Evolutionary conservation across 92 coral and sea anemone species (phyloP).

Genomic region (Zoanthus solanderi): DNA sequence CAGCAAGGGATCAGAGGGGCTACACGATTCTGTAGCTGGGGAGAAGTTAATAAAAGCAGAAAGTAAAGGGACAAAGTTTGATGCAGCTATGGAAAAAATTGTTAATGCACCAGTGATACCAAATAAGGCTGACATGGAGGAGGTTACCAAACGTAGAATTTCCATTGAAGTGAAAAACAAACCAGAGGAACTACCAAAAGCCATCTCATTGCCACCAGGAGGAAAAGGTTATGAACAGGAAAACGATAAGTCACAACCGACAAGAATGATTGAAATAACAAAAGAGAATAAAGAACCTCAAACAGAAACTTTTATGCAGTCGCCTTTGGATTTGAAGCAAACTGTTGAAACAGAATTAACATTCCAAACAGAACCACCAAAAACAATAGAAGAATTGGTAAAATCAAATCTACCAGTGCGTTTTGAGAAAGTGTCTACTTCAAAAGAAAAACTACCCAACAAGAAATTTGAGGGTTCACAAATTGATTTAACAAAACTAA

Average conservation of each 20-base stretch:
- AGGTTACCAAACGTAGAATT: conserved; percentile 33
- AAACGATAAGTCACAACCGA: not conserved
- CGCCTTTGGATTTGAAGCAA: conserved; percentile 5
- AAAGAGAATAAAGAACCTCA: conserved; percentile 8
- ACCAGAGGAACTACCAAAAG: conserved; percentile 24
- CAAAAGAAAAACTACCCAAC: conserved; percentile 12
- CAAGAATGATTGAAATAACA: not conserved
- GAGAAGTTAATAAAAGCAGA: conserved; percentile 1
- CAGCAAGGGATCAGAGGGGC: not conserved
- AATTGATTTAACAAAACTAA: conserved; percentile 15
- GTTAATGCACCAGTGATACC: not conserved
- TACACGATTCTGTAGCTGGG: not conserved
- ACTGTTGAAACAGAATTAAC: conserved; percentile 26
- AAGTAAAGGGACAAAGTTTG: not conserved
- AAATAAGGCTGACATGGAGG: conserved; percentile 24
- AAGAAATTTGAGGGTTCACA: conserved; percentile 10
- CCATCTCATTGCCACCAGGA: conserved; percentile 21
- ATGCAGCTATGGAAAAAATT: not conserved
- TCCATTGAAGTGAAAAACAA: conserved; percentile 32
- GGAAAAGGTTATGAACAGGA: not conserved
- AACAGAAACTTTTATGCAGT: not conserved
- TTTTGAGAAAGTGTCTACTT: conserved; percentile 2
- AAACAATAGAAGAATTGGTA: conserved; percentile 34
- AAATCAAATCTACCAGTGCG: conserved; percentile 21
- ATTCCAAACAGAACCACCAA: conserved; percentile 10